A percentile compares a stretch with the other conserved stretches of the same genome.
These are phyloP conservation scores for Drosophila parabipectinata DNA, from an alignment of 1,140 invertebrate species.

Conservation along the genomic window DNA sequence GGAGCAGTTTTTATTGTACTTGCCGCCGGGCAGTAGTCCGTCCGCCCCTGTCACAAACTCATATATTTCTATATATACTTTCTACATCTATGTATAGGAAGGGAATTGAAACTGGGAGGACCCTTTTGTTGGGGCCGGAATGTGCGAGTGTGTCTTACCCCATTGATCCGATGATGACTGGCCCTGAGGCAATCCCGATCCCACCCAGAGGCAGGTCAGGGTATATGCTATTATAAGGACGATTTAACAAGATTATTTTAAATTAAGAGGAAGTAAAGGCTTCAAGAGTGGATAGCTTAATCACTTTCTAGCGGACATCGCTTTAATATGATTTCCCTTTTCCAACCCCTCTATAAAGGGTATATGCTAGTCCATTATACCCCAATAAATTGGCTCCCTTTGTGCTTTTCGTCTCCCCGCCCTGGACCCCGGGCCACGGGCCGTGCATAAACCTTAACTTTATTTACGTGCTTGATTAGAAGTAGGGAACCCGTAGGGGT, in stretches of 20 bases:
- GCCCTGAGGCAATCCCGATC: constrained; percentile 49
- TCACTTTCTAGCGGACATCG: neutral
- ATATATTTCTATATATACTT: constrained; percentile 19
- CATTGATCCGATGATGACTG: constrained; percentile 67
- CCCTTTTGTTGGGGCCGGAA: constrained; percentile 54
- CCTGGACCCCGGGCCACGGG: neutral
- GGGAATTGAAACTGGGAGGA: constrained; percentile 50
- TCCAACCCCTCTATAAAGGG: constrained; percentile 14
- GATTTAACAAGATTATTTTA: neutral
- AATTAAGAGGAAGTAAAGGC: neutral
- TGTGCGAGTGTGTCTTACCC: constrained; percentile 24
- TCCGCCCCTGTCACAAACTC: constrained; percentile 25
- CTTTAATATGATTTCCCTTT: neutral
- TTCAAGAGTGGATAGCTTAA: neutral
- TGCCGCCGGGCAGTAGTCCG: constrained; percentile 50
- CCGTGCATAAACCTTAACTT: constrained; percentile 74
- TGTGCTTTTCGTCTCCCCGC: constrained; percentile 28
- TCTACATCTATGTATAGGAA: constrained; percentile 35
- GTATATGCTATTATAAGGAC: neutral
- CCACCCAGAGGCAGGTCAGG: constrained; percentile 16
- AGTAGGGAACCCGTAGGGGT: constrained; percentile 39
- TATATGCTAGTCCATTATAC: constrained; percentile 37
- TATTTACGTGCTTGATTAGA: constrained; percentile 82
- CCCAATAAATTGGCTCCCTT: constrained; percentile 26
- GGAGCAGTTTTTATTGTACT: constrained; percentile 75